Evolutionary conservation across 2,888 invertebrate species (phyloP), one percentile per base, ranked within the genome.

Genomic region (Agrochola macilenta): DNA sequence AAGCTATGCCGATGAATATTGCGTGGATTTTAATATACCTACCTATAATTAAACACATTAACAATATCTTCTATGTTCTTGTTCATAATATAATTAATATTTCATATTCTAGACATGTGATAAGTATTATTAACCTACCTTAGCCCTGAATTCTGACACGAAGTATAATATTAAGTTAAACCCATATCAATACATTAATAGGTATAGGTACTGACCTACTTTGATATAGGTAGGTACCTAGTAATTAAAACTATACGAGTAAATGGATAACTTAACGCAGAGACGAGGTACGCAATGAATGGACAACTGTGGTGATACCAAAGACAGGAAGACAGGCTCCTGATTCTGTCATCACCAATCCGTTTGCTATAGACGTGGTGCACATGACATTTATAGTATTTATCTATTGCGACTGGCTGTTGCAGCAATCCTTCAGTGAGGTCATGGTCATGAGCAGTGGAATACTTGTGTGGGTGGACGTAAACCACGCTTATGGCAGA

Each of bases 171-270:
- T 26, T 5, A 39, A 30, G 52, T 35, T 20, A 30, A 35, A 54
- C 43, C 46, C 70, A 74, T 26, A 73, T 74, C 79, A 69, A 68
- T 68, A 76, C 39, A 30, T 79, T 20, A 60, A 30, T 30, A n/a
- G 30, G 11, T 17, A 14, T 12, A 30, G 9, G 1, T 58, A 39
- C 0, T 5, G 23, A 20, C 8, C 12, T 52, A 43, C 23, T 30
- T 52, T 26, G 12, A 35, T 46, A 43, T 61, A 30, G 30, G 5
- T 54, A 9, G 11, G n/a, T 52, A 52, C 4, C 17, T 71, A 14
- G 12, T 5, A 17, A 17, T 49, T 30, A 23, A 17, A 72, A 17
- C 14, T 23, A 72, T 26, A n/a, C 17, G 14, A 58, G 26, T 26
- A 12, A n/a, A 26, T 5, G 5, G 17, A 46, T 35, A 35, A 20